Evolutionary conservation across 2,888 invertebrate genomes (phyloP).

Genomic region (Ennomos quercinarius): DNA sequence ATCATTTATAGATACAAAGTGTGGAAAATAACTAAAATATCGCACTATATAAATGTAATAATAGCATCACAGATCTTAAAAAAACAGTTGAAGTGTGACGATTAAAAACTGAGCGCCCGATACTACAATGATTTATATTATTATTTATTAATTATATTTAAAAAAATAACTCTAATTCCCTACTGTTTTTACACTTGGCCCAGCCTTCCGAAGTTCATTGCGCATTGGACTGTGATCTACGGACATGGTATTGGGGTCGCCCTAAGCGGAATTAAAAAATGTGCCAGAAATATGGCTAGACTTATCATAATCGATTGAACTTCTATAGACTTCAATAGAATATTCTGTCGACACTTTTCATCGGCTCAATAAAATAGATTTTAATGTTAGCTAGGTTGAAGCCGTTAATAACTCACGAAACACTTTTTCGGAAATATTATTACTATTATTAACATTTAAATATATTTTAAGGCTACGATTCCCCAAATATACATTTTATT

Average conservation of each 20-base stretch:
- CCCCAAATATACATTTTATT: not conserved
- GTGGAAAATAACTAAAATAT: constrained; percentile 20
- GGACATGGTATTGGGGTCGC: too few species aligned
- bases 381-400: too few species aligned
- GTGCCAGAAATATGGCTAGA: too few species aligned
- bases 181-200: constrained; percentile 65
- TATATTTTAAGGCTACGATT: too few species aligned
- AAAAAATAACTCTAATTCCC: constrained; percentile 22
- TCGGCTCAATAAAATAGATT: too few species aligned
- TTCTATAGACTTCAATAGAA: not conserved
- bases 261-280: too few species aligned
- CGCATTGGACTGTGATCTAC: constrained; percentile 15
- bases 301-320: not conserved
- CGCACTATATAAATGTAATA: constrained; percentile 3
- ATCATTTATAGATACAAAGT: not conserved
- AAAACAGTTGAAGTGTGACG: constrained; percentile 25
- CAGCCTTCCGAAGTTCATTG: constrained; percentile 59
- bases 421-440: too few species aligned
- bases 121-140: constrained; percentile 2
- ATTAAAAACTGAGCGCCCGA: constrained; percentile 2
- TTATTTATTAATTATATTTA: not conserved
- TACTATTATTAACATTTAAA: too few species aligned
- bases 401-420: too few species aligned
- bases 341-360: too few species aligned
- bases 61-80: constrained; percentile 51